These are phyloP conservation scores for Pitta sordida DNA, from an alignment of 2,113 vertebrate genomes.

Conservation along the genomic window DNA sequence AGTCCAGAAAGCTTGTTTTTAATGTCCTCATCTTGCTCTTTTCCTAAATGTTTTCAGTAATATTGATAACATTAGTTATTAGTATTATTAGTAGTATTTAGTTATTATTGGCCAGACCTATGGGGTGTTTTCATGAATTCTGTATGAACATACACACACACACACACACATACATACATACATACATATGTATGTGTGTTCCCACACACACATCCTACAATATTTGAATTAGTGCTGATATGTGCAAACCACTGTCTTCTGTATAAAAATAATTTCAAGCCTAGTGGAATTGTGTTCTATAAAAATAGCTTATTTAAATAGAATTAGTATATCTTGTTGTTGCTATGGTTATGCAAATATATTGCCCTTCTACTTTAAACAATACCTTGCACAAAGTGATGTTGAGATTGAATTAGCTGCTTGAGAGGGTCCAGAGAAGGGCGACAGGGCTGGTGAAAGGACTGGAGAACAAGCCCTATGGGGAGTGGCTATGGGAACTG, in stretches of 20 bases:
- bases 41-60: background rate
- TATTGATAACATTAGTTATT: too few species aligned
- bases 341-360: background rate
- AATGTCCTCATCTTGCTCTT: background rate
- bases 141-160: background rate
- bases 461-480: too few species aligned
- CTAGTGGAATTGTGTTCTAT: background rate
- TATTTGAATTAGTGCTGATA: background rate
- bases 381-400: background rate
- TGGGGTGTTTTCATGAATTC: background rate
- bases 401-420: background rate
- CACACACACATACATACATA: too few species aligned
- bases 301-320: background rate
- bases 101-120: background rate
- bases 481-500: too few species aligned
- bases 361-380: background rate
- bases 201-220: background rate
- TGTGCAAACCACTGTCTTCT: background rate
- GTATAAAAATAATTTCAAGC: background rate
- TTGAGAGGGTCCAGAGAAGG: too few species aligned
- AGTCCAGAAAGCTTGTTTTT: background rate
- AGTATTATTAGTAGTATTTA: too few species aligned
- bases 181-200: background rate
- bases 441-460: too few species aligned
- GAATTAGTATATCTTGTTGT: background rate